Conservation (phyloP, 1,140 invertebrate species). For the Sipha flava region DNA sequence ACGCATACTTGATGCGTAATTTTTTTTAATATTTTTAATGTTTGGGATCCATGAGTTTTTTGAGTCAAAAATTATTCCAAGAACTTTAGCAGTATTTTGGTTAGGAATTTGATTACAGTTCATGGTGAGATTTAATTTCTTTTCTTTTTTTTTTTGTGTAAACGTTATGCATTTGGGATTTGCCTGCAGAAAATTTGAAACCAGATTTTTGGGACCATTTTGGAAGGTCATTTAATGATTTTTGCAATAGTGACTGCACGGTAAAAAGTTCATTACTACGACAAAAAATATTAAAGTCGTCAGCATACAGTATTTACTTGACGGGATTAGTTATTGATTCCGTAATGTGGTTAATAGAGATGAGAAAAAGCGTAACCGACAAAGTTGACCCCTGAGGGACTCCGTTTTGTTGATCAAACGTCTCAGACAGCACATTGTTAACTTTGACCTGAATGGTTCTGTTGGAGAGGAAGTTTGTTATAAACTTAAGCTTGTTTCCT, state of each 20-base stretch:
- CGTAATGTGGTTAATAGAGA: neutral
- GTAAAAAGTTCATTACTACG: neutral
- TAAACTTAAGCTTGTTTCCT: neutral
- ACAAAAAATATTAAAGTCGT: neutral
- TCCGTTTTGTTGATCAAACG: slow-evolving; percentile 4
- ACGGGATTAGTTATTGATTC: neutral
- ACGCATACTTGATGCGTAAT: neutral
- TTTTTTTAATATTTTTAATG: neutral
- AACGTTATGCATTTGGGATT: neutral
- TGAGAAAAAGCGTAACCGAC: neutral
- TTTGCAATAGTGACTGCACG: neutral
- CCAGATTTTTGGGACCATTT: no score
- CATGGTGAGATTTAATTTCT: neutral
- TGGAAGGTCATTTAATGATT: neutral
- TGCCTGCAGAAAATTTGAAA: neutral
- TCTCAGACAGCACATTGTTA: neutral
- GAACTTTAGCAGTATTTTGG: neutral
- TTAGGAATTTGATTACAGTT: neutral
- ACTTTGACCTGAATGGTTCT: neutral
- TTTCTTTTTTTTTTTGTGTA: neutral
- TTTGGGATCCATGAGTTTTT: neutral
- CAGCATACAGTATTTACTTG: neutral
- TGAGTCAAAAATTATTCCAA: neutral
- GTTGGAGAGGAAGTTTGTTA: neutral
- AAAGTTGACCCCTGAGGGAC: slow-evolving; percentile 1